These are phyloP conservation scores for Macaria notata DNA, from an alignment of 2,888 invertebrate species.

Conservation along the genomic window DNA sequence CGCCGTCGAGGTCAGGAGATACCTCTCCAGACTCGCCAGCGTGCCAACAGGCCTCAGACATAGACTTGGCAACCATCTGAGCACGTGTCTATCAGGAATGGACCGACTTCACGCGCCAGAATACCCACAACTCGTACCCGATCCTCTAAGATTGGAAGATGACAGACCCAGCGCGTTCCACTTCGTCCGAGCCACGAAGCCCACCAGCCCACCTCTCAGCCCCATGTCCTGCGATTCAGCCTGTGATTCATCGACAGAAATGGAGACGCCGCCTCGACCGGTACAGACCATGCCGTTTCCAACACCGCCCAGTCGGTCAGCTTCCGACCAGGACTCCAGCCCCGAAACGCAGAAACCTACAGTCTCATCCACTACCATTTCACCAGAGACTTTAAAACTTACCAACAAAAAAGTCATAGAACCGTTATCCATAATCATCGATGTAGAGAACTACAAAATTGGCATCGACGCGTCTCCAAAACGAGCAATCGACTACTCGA, in stretches of 20 bases:
- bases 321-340: conserved; percentile 78
- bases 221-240: conserved; percentile 87
- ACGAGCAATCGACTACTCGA: conserved; percentile 73
- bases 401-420: conserved; percentile 69
- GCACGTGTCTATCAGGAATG: conserved; percentile 84
- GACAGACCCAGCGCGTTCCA: conserved; percentile 74
- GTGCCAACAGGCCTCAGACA: conserved; percentile 82
- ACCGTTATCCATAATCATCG: conserved; percentile 73
- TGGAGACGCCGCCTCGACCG: conserved; percentile 77
- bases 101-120: conserved; percentile 56
- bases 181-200: conserved; percentile 64
- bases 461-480: conserved; percentile 76
- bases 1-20: conserved; percentile 90
- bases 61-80: conserved; percentile 85
- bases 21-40: conserved; percentile 85
- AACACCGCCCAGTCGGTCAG: conserved; percentile 83
- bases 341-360: conserved; percentile 77
- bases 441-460: conserved; percentile 76
- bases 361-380: conserved; percentile 80
- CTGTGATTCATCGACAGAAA: conserved; percentile 82
- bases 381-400: conserved; percentile 62
- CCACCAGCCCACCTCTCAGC: conserved; percentile 86
- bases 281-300: conserved; percentile 73
- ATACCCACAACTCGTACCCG: conserved; percentile 83
- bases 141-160: conserved; percentile 68